Evolutionary conservation across 2,113 vertebrate species (phyloP), one percentile per base, ranked within the genome.

Genomic region (Gnathonemus echidnorhynchus): DNA sequence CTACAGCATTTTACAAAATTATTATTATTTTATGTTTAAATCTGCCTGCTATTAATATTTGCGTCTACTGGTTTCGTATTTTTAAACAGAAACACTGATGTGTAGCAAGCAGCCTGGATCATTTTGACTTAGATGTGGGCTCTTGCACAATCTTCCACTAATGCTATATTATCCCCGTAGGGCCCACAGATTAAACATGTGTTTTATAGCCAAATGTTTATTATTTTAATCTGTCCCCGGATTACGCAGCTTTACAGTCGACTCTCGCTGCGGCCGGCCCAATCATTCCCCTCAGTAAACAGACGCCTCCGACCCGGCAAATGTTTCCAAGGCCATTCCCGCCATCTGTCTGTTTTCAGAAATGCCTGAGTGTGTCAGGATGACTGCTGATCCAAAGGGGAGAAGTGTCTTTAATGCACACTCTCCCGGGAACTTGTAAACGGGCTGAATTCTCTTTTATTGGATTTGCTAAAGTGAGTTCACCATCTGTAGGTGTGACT

Each of bases 331-430:
- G 92, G 91, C 93, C 93, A 92, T 92, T 91, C 50, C 92, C 91
- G 90, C 94, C 95, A 95, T 95, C 94, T 96, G 95, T 91, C 93
- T 53, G 0, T 90, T 94, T 92, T 93, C 93, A 93, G 93, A 88
- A 94, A 93, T 90, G 35, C 87, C 49, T 56, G 50, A 24, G 24
- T 42, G 24, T 45, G 8, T 87, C 15, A 31, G 49, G 52, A 53
- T 52, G 19, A 53, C 49, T 53, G 86, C 31, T 8, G 86, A 53
- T 53, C 1, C 17, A 42, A 45, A 24, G 13, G 45, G 35, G 74
- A 80, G 31, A 19, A 27, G 10, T 31, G 62, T 31, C 62, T 70
- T 70, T 42, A 80, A 80, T 7, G 35, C 17, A 27, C 31, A 42
- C 35, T 42, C 74, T 39, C 31, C 35, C 35, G n/a, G n/a, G n/a